Conservation (phyloP, 2,888 invertebrate genomes). For the Diachrysia chrysitis region DNA sequence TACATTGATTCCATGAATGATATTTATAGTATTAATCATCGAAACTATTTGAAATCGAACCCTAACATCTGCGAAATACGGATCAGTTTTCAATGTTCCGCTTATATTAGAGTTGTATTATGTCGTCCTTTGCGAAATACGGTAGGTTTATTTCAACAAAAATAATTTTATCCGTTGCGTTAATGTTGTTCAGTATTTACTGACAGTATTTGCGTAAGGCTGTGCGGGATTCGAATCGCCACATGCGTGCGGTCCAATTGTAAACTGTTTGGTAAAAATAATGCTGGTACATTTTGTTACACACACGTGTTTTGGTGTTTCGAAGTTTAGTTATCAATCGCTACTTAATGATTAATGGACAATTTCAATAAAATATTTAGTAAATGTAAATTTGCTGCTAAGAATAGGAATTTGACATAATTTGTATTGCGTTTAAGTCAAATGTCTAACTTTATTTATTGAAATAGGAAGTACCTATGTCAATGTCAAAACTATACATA, state of each 20-base stretch:
- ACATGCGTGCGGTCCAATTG: slow-evolving; percentile 46
- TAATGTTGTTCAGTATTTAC: slow-evolving; percentile 53
- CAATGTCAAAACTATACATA: neutral
- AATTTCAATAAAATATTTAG: too few relatives aligned
- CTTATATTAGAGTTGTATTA: slow-evolving; percentile 15
- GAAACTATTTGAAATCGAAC: slow-evolving; percentile 9
- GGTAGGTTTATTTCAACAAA: slow-evolving; percentile 54
- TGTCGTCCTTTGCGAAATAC: slow-evolving; percentile 38
- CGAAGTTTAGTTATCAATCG: neutral
- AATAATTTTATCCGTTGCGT: slow-evolving; percentile 55
- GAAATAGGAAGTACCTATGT: too few relatives aligned
- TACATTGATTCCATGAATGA: slow-evolving; percentile 54
- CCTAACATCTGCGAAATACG: neutral
- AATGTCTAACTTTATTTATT: too few relatives aligned
- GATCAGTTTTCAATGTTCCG: slow-evolving; percentile 11
- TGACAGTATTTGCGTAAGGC: slow-evolving; percentile 50
- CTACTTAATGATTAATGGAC: too few relatives aligned
- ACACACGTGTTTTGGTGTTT: neutral
- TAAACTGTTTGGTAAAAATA: slow-evolving; percentile 42
- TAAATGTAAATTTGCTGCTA: too few relatives aligned
- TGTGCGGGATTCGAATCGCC: slow-evolving; percentile 48
- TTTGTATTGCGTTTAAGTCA: too few relatives aligned
- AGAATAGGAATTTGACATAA: too few relatives aligned
- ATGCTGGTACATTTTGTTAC: slow-evolving; percentile 27
- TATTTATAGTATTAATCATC: slow-evolving; percentile 32